phyloP scores from a whole-genome alignment of 2,113 vertebrate genomes.

The Paradoxurus hermaphroditus region DNA sequence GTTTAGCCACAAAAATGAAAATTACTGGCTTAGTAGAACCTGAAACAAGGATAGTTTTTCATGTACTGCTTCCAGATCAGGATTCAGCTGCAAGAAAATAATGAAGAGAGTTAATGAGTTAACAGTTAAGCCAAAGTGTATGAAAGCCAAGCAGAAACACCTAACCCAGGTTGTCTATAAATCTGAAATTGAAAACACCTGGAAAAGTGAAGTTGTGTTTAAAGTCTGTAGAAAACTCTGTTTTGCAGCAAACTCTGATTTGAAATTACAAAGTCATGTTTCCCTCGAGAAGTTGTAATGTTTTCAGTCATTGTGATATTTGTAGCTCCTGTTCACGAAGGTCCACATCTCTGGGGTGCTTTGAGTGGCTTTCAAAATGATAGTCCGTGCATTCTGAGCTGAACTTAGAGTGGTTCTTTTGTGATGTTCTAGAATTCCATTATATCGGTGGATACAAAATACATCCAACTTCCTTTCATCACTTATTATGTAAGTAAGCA shows the following conservation, averaged over 20 bases:
- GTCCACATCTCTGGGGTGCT: background rate
- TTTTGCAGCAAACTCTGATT: background rate
- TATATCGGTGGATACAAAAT: conserved; percentile 7
- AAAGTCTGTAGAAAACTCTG: background rate
- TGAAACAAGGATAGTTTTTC: conserved; percentile 60
- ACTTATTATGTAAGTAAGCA: background rate
- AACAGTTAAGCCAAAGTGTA: background rate
- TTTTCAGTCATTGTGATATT: background rate
- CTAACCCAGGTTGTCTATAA: background rate
- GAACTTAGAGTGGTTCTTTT: background rate
- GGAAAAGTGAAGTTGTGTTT: background rate
- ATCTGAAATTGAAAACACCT: background rate
- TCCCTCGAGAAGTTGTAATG: background rate
- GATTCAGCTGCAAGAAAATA: conserved; percentile 55
- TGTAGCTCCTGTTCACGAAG: background rate
- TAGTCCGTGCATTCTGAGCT: background rate
- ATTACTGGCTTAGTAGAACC: background rate
- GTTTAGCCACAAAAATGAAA: background rate
- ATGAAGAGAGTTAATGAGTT: conserved; percentile 45
- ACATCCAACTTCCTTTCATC: background rate
- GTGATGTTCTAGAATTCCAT: background rate
- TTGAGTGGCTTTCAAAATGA: background rate
- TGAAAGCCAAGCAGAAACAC: background rate
- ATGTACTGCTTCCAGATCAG: conserved; percentile 45
- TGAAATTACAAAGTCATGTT: background rate